phyloP scores from a whole-genome alignment of 2,797 vertebrate species.

The Allobates femoralis region DNA sequence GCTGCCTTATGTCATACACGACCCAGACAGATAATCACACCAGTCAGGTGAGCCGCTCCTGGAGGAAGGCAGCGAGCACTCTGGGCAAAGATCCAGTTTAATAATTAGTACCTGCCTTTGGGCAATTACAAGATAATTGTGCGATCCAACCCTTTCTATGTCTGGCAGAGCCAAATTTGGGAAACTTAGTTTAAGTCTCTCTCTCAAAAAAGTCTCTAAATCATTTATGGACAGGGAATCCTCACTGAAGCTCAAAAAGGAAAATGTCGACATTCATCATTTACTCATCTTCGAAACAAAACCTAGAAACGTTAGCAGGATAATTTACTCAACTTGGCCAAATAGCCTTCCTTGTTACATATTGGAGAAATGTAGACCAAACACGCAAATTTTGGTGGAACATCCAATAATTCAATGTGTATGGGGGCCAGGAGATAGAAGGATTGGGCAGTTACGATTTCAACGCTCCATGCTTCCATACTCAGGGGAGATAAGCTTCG shows the following conservation, averaged over 20 bases:
- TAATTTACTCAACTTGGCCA: background rate
- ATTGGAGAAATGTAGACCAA: too few species aligned
- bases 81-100: conserved; percentile 8
- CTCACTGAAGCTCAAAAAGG: conserved; percentile 5
- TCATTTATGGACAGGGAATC: conserved; percentile 26
- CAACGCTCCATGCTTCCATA: too few species aligned
- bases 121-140: conserved; percentile 12
- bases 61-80: background rate
- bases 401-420: too few species aligned
- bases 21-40: conserved; percentile 9
- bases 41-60: background rate
- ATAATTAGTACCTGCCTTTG: conserved; percentile 26
- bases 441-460: too few species aligned
- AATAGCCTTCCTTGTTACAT: too few species aligned
- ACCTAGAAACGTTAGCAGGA: background rate
- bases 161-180: background rate
- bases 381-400: too few species aligned
- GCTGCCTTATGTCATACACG: conserved; percentile 9
- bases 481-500: too few species aligned
- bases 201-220: conserved; percentile 23
- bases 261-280: background rate
- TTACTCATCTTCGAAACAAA: background rate
- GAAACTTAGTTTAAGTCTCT: conserved; percentile 26
- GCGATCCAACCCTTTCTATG: background rate
- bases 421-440: too few species aligned